Evolutionary conservation across 2,113 vertebrate species (phyloP), one percentile per base, ranked within the genome.

Genomic region (Varanus komodoensis): DNA sequence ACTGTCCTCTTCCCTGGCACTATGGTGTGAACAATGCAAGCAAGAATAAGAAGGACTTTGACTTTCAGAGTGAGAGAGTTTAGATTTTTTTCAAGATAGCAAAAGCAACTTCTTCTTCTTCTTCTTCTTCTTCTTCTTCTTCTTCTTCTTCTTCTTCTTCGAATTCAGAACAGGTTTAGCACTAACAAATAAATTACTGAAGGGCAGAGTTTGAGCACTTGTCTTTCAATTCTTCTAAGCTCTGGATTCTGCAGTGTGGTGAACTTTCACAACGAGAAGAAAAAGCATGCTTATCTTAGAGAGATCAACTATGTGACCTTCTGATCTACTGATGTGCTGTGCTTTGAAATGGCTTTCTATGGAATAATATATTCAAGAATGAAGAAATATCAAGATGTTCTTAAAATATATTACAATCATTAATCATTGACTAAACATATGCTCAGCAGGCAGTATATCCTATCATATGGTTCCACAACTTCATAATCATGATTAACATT

Each of bases 141-240:
- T 25, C 7, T 83, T 25, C 78, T 91, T 44, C 54, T 87, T 75
- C 23, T 29, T 25, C 7, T 83, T 25, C 78, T 91, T 44, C n/a
- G n/a, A 91, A 88, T 91, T 91, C 61, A 88, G 48, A 52, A 17
- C 57, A 84, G 73, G 64, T 69, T 50, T 71, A 44, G 23, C 44
- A 1, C 25, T 91, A 68, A 38, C 48, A 78, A 91, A 79, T 84
- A 69, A 79, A 79, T 79, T 88, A 57, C 83, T 54, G 44, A 38
- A 84, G 50, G 75, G n/a, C 21, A 73, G 67, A 90, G 50, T 88
- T 38, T 73, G 81, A 57, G 21, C 38, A 52, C 23, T 71, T n/a
- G 15, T 54, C 25, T 91, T 38, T 84, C 74, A 57, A 78, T 71
- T 48, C 27, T 84, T 38, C 32, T 32, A 79, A 71, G 25, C 25